Base-by-base conservation (phyloP, 1,140 invertebrate genomes). In the Drosophila murphyi region DNA sequence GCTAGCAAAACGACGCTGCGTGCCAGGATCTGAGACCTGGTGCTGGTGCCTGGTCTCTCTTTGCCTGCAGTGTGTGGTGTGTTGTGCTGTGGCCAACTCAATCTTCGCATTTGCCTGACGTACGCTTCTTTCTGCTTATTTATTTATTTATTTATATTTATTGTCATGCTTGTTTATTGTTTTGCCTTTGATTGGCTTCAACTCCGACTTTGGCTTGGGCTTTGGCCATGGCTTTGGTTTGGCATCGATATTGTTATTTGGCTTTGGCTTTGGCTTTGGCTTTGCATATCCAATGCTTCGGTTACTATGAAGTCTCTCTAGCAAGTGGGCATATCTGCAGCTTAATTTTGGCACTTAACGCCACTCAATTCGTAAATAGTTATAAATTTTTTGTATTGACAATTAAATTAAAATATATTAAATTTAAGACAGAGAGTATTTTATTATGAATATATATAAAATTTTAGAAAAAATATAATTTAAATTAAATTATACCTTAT, bases 161-260 rank as follows among this genome's bases (percentile, higher is more conserved):
- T 83, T 88, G 83, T 88, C 83, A 88, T 88, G 80, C 72, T 80
- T 88, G 83, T 88, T 88, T 88, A 88, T 88, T 88, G 83, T 88
- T 82, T 88, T 72, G 73, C 65, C 64, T 83, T 78, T 88, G 83
- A 88, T 88, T 88, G 83, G 69, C 80, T 80, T 68, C 67, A 64
- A 47, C 68, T 70, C 74, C 45, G 64, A 47, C 31, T 59, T 54
- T 32, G 51, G 47, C 45, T 51, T 20, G 47, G 34, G 45, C 54
- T 56, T 20, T 28, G 4, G 34, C 54, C 4, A 29, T 5, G 52
- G 41, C 34, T 47, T n/a, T 7, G 63, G 10, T 68, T 37, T 37
- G 32, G 43, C 31, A 35, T 34, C 3, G 8, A 12, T 34, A 8
- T 10, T 10, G 41, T 28, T 34, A 35, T 43, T 43, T 8, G 39